Evolutionary conservation across 2,888 invertebrate species (phyloP).

Genomic region (Hypsopygia costalis): DNA sequence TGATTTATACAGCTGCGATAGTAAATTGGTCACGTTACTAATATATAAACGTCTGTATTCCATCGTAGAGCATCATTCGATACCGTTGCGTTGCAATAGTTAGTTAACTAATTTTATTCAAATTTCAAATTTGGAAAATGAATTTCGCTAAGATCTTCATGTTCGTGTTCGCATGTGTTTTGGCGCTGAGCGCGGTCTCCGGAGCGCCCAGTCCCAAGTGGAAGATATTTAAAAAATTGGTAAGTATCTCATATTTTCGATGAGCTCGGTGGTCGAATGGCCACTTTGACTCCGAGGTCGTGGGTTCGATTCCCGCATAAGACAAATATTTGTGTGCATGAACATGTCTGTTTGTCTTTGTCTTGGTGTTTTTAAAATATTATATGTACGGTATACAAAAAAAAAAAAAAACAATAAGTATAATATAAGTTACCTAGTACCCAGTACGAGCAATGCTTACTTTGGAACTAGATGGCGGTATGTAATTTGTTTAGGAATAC

Average conservation of each 20-base stretch:
- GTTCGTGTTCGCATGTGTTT: constrained; percentile 36
- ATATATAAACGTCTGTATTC: too few species aligned
- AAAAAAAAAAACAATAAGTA: too few species aligned
- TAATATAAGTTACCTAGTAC: too few species aligned
- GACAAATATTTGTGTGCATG: too few species aligned
- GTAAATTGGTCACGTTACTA: too few species aligned
- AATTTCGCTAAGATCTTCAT: constrained; percentile 41
- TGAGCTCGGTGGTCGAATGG: too few species aligned
- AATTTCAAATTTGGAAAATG: constrained; percentile 26
- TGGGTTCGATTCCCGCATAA: too few species aligned
- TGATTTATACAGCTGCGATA: too few species aligned
- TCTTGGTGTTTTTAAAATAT: not conserved
- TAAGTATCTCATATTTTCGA: constrained; percentile 32
- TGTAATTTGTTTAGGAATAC: not conserved
- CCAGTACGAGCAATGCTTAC: too few species aligned
- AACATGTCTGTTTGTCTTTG: too few species aligned
- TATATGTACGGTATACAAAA: not conserved
- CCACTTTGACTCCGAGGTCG: too few species aligned
- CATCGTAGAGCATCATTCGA: not conserved
- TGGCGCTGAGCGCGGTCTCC: constrained; percentile 30
- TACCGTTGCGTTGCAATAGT: not conserved
- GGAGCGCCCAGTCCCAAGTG: constrained; percentile 41
- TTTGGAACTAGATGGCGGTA: too few species aligned
- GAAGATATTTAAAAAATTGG: constrained; percentile 47
- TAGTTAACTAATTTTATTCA: not conserved